Conservation (phyloP, 2,888 invertebrate species). For the Xylota segnis region DNA sequence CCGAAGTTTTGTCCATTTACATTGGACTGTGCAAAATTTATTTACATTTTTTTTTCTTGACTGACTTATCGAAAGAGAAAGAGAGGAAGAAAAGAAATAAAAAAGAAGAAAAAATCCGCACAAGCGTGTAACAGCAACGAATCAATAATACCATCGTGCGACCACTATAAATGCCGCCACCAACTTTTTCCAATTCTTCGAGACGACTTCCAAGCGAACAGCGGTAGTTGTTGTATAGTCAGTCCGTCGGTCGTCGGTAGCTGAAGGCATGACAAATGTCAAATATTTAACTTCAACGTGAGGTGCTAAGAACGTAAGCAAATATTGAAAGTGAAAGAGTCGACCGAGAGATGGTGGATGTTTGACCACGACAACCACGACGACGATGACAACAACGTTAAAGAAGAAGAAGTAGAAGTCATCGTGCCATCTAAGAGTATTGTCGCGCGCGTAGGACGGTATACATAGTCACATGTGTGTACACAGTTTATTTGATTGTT, state of each 20-base stretch:
- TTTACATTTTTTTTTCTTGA: conserved; percentile 15
- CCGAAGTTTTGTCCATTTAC: background rate
- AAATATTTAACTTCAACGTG: conserved; percentile 75
- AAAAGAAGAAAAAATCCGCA: background rate
- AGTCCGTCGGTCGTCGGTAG: conserved; percentile 43
- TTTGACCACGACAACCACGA: background rate
- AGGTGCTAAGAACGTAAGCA: conserved; percentile 76
- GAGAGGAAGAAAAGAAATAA: conserved; percentile 11
- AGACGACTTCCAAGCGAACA: conserved; percentile 8
- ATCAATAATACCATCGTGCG: conserved; percentile 59
- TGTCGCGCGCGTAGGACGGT: conserved; percentile 37
- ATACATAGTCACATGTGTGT: conserved; percentile 59
- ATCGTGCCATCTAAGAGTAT: conserved; percentile 32
- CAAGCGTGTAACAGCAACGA: conserved; percentile 35
- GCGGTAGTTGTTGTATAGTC: conserved; percentile 24
- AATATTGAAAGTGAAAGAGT: conserved; percentile 77
- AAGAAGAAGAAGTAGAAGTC: conserved; percentile 26
- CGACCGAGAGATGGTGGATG: conserved; percentile 21
- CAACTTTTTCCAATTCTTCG: conserved; percentile 40
- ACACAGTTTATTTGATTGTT: conserved; percentile 75
- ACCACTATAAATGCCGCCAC: conserved; percentile 53
- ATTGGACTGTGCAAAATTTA: conserved; percentile 1
- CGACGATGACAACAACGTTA: background rate
- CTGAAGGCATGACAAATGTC: conserved; percentile 76
- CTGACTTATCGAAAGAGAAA: conserved; percentile 16